Base-by-base conservation (phyloP, 2,797 vertebrate genomes). In the Aphelocoma californica region DNA sequence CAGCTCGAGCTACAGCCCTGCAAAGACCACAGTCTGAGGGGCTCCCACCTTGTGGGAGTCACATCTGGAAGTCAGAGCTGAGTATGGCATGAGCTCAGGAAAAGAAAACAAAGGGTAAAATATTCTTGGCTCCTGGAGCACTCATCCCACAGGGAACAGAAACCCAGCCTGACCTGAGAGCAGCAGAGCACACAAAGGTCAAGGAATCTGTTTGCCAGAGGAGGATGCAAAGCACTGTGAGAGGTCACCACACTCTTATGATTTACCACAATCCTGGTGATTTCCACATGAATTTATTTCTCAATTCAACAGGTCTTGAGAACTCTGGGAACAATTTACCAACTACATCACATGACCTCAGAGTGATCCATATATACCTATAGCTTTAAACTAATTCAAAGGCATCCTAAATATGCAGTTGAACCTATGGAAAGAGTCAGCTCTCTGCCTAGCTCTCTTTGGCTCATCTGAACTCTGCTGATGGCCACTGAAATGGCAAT, bases 321-420 rank as follows among this genome's bases (percentile, higher is more conserved):
- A 88, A 57, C 60, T 15, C 58, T 34, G 26, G n/a, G 38, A 58
- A 56, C 44, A 54, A 81, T 38, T 66, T 36, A 32, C 20, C 47
- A 64, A 5, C 20, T 8, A 2, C 11, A 57, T 21, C 44, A 42
- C 6, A 0, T 2, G 2, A 1, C 32, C 40, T 38, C 65, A 20
- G 57, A 70, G 44, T 1, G 17, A 66, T 15, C 44, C 56, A 12
- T 23, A 21, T 6, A 2, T 4, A 29, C 14, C 19, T 21, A 0
- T 1, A 28, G 7, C 19, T 34, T 81, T 19, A 56, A 81, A 67
- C 3, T 7, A 31, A 50, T 1, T 4, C 18, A 24, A 38, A 70
- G n/a, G 13, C 50, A 54, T 25, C 53, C 47, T 13, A 26, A 91
- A 67, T 2, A 13, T 2, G 18, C 66, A 75, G 38, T 0, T 15